Evolutionary conservation across 1,140 invertebrate species (phyloP), one percentile per base, ranked within the genome.

Genomic region (Tribolium madens): DNA sequence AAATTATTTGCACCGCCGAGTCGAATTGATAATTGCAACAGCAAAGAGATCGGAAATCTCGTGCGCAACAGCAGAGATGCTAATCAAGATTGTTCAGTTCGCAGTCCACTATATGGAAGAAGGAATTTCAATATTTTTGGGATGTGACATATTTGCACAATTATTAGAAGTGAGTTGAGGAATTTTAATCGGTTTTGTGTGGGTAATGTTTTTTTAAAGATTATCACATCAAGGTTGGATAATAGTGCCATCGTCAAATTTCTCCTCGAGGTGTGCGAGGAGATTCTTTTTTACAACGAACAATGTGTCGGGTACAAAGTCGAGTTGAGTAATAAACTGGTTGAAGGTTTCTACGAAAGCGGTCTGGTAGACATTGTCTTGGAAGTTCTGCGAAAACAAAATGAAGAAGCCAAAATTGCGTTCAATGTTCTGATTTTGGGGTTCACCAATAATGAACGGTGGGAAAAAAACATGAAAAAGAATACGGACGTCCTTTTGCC

Each of bases 51-150:
- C 52, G 1, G 70, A 73, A 70, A 69, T 80, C 21, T 74, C 76
- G 21, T 72, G 76, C 26, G 13, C 69, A 15, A 75, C 77, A 53
- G 52, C 75, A 0, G 77, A 78, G 12, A 76, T 79, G 64, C 71
- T 80, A 73, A 31, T 76, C 17, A 72, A 48, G 47, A 69, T 78
- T 15, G 42, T 73, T n/a, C 71, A 78, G 9, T 80, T 78, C 21
- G 46, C 75, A 1, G 75, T 80, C 10, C 74, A 78, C 21, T 75
- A 70, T 42, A 76, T 77, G 3, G 36, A 79, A 74, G 75, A 81
- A 52, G 80, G 80, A 7, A 47, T 80, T 26, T 75, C 73, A 47
- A 74, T 78, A 9, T 73, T 81, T 52, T 50, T 81, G 12, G 75
- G 80, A 46, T 52, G 72, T 13, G 57, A 74, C 9, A 31, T 74